Evolutionary conservation across 2,888 invertebrate genomes (phyloP), one percentile per base, ranked within the genome.

Genomic region (Netelia inedita): DNA sequence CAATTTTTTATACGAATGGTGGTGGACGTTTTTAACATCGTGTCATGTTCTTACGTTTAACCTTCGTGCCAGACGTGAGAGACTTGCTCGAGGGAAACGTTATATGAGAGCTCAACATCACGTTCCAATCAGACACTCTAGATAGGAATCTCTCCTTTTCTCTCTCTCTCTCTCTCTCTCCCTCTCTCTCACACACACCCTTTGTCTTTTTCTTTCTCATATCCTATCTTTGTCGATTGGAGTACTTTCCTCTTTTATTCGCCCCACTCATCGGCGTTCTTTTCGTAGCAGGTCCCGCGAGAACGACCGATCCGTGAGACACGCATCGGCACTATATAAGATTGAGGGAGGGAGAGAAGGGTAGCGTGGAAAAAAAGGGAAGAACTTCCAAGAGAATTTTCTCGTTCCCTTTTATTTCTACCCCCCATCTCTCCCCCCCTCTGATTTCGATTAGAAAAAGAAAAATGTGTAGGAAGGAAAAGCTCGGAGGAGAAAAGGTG

Each of bases 61-160:
- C 14, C 11, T 2, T 46, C 46, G 14, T 6, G 46, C 5, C 28
- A 46, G 14, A 14, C 11, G 46, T 6, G 11, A 6, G 46, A 46
- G 46, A 46, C 10, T 46, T 46, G 0, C 46, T 46, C 14, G 14
- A 46, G 46, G 14, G 46, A 2, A 28, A 10, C 46, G 46, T 46
- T 46, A 11, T 10, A 14, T 35, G 28, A 8, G 61, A 63, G 35
- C 43, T 19, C 43, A 46, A 19, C 41, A 41, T 66, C 65, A 28
- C 72, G 53, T 72, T 79, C 72, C 59, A 80, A 73, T 73, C 79
- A 79, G 69, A 61, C 23, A 71, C 43, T 65, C 46, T 9, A 78
- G 61, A 63, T 43, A 65, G 14, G 79, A 57, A 78, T 82, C 59
- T 55, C 28, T 68, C 55, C 6, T 41, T 46, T 2, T n/a, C 35